These are phyloP conservation scores for Allobates femoralis DNA, from an alignment of 2,797 vertebrate genomes.

Conservation along the genomic window DNA sequence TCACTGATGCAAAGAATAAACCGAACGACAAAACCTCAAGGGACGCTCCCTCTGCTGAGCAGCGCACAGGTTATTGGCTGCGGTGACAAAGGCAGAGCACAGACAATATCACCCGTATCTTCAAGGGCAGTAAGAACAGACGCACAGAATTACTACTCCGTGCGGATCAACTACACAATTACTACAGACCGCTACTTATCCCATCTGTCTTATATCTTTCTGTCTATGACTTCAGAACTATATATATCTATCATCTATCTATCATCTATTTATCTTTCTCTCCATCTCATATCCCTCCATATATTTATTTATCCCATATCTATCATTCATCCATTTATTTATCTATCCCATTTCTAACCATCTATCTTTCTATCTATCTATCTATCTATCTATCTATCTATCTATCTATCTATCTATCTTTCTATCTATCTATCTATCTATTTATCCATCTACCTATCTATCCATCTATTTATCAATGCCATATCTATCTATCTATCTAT, in stretches of 20 bases:
- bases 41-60: not conserved
- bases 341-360: not conserved
- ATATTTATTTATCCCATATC: not conserved
- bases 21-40: slow-evolving; percentile 37
- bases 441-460: not conserved
- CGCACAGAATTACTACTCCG: not conserved
- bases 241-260: not conserved
- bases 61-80: slow-evolving; percentile 22
- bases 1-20: slow-evolving; percentile 34
- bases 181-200: too few relatives aligned
- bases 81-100: slow-evolving; percentile 23
- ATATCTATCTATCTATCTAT: not conserved
- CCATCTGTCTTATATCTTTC: not conserved
- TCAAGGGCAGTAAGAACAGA: slow-evolving; percentile 40
- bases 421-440: not conserved
- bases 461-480: not conserved
- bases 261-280: not conserved
- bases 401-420: not conserved
- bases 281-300: too few relatives aligned
- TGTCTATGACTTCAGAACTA: not conserved
- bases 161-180: too few relatives aligned
- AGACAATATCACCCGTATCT: not conserved
- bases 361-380: not conserved
- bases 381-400: not conserved
- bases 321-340: not conserved